Evolutionary conservation across 1,140 invertebrate genomes (phyloP), one percentile per base, ranked within the genome.

Genomic region (Anoplophora glabripennis): DNA sequence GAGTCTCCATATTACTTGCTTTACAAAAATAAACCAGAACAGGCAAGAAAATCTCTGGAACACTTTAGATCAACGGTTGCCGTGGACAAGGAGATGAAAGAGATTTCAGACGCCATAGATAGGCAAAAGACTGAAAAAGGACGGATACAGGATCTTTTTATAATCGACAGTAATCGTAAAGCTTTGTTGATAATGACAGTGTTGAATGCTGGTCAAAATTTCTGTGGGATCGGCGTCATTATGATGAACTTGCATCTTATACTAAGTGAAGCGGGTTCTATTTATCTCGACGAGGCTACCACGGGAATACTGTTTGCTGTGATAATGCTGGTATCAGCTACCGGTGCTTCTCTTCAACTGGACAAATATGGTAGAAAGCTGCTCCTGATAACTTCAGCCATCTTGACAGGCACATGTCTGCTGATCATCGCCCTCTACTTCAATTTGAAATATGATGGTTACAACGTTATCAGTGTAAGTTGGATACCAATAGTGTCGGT

Each of bases 121-220:
- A 15, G 64, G 33, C 66, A 70, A 54, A 64, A 69, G 52, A 18
- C 21, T 28, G 21, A 28, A 28, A 38, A 21, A 0, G 65, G 69
- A 3, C 35, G 59, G 15, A 57, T 63, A 0, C 37, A 62, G 35
- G 69, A 71, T 52, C 40, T 71, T 7, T 14, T 71, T 34, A 15
- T 65, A 21, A 38, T 63, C 8, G 37, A 51, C 34, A 64, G 62
- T 33, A 70, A 69, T 48, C 15, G 66, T 14, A 70, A 66, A 59
- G 69, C 67, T 38, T 37, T 69, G 14, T 14, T 67, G n/a, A 68
- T 70, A 11, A 61, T 70, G 60, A 61, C 83, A 12, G 72, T 70
- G 0, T 68, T 85, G 35, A 81, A 84, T 75, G 69, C 76, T 59
- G 76, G 83, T 52, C 83, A 84, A 64, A 78, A 80, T 60, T 65